Evolutionary conservation across 2,113 vertebrate genomes (phyloP), one percentile per base, ranked within the genome.

Genomic region (Microtus montanus): DNA sequence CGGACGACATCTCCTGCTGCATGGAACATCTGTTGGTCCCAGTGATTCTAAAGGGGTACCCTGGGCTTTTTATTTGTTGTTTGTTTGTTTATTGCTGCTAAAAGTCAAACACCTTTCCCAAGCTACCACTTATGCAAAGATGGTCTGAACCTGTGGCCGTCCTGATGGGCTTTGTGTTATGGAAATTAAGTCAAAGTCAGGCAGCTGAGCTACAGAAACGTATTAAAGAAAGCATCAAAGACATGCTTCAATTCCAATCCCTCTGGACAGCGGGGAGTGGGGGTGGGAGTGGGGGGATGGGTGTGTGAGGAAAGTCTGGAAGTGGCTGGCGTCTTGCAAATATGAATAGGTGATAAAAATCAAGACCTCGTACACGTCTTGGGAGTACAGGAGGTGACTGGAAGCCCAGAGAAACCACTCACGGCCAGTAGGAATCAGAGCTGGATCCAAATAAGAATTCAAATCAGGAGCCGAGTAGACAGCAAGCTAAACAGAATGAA

Each of bases 161-260:
- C 41, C 54, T 12, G 22, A 12, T 79, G 54, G 54, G 54, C 28
- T 83, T 83, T 63, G 49, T 52, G 9, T 78, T 77, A 44, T 41
- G 47, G 79, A 41, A 83, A 90, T 71, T 12, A 78, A 95, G 63
- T 77, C 44, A 79, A 77, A 87, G 68, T 41, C 92, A 63, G 58
- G 15, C 54, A 3, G 73, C 70, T 30, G 26, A 74, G 61, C 54
- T 47, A 20, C 8, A 66, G 87, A 71, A 54, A 49, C n/a, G 33
- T 35, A 30, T 54, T 75, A 68, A 35, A 68, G 11, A 68, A 35
- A 68, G 11, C 41, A 52, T 13, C 3, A 28, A 80, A 35, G 90
- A 64, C 2, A 10, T 4, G 19, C 47, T 74, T 17, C 33, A 17
- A 9, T 63, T 83, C 64, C 22, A 54, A 63, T 41, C 75, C 6